Evolutionary conservation across 2,888 invertebrate genomes (phyloP), one percentile per base, ranked within the genome.

Genomic region (Spisula subtruncata): DNA sequence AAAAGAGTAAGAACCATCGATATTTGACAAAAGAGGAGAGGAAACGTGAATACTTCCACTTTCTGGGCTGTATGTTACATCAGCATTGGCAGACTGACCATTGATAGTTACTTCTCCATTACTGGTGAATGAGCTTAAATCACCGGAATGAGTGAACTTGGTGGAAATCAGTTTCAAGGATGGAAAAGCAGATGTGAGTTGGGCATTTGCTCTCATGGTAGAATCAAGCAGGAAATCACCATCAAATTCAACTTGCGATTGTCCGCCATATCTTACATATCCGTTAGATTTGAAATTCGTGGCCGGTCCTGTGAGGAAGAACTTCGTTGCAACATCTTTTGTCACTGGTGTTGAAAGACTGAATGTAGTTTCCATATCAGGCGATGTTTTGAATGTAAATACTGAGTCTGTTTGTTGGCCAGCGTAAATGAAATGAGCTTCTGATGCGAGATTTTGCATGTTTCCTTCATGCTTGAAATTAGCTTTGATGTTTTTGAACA

Each of bases 401-500:
- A 25, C 14, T 14, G 71, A 25, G 25, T 56, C 79, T 12, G 54
- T 66, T 48, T 80, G 79, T 46, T 85, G 14, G 18, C 88, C 90
- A 41, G 87, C 90, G 48, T 83, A 90, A 8, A 32, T 83, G 4
- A 90, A 16, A 10, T 83, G 82, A 32, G 80, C 90, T 32, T 80
- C 35, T 48, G 90, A 82, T 8, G 35, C 80, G 66, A 88, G 85
- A n/a, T 75, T 51, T 6, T 54, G 51, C 5, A 75, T 18, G 0
- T 41, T 48, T 2, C 85, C 90, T 18, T 90, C 48, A 41, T 85
- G 87, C 8, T 60, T 86, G 41, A 88, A 90, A n/a, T 85, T 83
- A 56, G 81, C 71, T 71, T 86, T 81, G 6, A 88, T 35, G 29
- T 86, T 85, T 82, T 87, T 88, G 81, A 88, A 56, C 29, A 75